Evolutionary conservation across 2,797 vertebrate genomes (phyloP).

Genomic region (Falco berigora): DNA sequence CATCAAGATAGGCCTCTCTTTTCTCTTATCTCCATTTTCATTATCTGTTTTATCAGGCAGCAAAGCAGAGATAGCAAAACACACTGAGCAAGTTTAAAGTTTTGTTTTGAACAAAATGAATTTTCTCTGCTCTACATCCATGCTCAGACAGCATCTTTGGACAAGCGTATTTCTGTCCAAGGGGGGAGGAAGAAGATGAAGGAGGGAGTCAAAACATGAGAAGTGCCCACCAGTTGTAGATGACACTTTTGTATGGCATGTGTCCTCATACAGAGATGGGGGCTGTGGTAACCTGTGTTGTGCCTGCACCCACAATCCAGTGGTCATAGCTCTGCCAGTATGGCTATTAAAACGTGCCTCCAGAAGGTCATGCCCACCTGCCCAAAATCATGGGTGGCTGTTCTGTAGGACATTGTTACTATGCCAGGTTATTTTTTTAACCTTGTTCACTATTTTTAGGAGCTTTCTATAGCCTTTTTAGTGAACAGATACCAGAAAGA

Average conservation of each 20-base stretch:
- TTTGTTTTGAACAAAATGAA: not conserved
- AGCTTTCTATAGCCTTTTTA: not conserved
- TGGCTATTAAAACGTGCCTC: not conserved
- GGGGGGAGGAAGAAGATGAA: not conserved
- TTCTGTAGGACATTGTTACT: not conserved
- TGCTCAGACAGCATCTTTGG: not conserved
- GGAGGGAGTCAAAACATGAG: not conserved
- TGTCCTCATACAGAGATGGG: not conserved
- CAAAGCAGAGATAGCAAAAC: not conserved
- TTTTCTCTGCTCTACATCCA: not conserved
- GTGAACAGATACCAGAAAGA: not conserved
- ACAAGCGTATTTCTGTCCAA: not conserved
- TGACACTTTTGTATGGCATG: not conserved
- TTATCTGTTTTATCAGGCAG: constrained; percentile 25
- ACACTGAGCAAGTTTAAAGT: not conserved
- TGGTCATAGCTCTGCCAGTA: not conserved
- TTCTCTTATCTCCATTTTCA: not conserved
- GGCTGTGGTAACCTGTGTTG: not conserved
- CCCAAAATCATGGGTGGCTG: not conserved
- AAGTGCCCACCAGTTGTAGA: not conserved
- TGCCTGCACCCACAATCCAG: not conserved
- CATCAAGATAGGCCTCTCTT: not conserved
- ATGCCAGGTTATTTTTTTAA: not conserved
- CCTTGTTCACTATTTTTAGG: not conserved
- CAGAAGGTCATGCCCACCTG: not conserved